These are phyloP conservation scores for Limnephilus rhombicus DNA, from an alignment of 2,888 invertebrate species.

Conservation along the genomic window DNA sequence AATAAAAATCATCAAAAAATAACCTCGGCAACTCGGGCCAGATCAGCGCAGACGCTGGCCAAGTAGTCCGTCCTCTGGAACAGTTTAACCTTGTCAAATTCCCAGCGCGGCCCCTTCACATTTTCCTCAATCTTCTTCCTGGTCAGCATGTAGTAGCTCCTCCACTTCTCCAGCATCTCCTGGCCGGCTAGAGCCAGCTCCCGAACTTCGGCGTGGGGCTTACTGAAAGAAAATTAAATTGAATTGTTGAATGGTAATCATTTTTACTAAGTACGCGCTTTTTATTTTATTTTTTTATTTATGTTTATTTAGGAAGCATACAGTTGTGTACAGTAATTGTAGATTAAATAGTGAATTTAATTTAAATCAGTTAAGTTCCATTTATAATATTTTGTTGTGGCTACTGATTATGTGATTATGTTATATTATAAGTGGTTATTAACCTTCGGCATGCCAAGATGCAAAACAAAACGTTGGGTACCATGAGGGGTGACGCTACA, in stretches of 20 bases:
- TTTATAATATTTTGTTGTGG: too few species aligned
- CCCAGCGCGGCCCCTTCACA: conserved; percentile 93
- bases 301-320: too few species aligned
- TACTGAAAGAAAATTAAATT: conserved; percentile 70
- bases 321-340: too few species aligned
- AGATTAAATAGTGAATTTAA: too few species aligned
- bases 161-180: conserved; percentile 86
- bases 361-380: too few species aligned
- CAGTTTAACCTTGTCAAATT: conserved; percentile 89
- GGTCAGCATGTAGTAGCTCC: conserved; percentile 85
- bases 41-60: conserved; percentile 86
- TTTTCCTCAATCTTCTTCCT: conserved; percentile 91
- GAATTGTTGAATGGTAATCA: background rate
- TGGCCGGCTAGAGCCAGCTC: conserved; percentile 79
- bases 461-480: too few species aligned
- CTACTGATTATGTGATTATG: too few species aligned
- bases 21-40: conserved; percentile 87
- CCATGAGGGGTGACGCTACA: too few species aligned
- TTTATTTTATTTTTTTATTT: too few species aligned
- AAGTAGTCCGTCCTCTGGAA: conserved; percentile 93
- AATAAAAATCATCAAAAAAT: background rate
- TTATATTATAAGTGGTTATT: too few species aligned
- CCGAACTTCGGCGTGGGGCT: conserved; percentile 77
- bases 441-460: too few species aligned
- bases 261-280: background rate